Base-by-base conservation (phyloP, 2,888 invertebrate genomes). In the Apodemia hepburni region DNA sequence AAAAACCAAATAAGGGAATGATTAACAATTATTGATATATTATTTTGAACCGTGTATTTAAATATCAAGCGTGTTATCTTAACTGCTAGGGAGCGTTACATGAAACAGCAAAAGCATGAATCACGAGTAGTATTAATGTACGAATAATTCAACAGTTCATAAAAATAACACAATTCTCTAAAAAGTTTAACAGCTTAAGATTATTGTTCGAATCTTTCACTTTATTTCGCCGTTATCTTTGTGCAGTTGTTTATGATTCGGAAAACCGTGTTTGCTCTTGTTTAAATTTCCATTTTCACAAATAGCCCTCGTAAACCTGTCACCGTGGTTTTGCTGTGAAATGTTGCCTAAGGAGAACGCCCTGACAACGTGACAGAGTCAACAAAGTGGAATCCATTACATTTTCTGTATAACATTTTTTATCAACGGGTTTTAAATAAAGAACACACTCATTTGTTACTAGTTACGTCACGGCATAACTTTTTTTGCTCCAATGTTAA, bases 261-360 rank as follows among this genome's bases (percentile, higher is more conserved):
- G 15, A 27, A 57, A 57, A 57, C 15, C 27, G 29, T 57, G 54
- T 57, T 54, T 22, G 15, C 27, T 54, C 54, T 54, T 54, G 54
- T 54, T 54, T 54, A 54, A 54, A 54, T 54, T 54, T 54, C 27
- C 54, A 54, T 54, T 29, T n/a, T 54, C 54, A 54, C 54, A 54
- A 54, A 54, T 29, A 54, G 22, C 54, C 54, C 54, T 54, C 54
- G 54, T 29, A 54, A 54, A 54, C 29, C 54, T 54, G 51, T 54
- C 51, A 54, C 51, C 51, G 22, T 22, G 51, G 51, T 54, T 54
- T 22, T 12, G 12, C 27, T 15, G 51, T 54, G 51, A 54, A 54
- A 54, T 54, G 51, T 54, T 22, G 51, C 51, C 15, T 54, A 15
- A 54, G 15, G 51, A 54, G 27, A 54, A 54, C 27, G 51, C 22